phyloP scores from a whole-genome alignment of 2,113 vertebrate species.

The Myotis lucifugus region DNA sequence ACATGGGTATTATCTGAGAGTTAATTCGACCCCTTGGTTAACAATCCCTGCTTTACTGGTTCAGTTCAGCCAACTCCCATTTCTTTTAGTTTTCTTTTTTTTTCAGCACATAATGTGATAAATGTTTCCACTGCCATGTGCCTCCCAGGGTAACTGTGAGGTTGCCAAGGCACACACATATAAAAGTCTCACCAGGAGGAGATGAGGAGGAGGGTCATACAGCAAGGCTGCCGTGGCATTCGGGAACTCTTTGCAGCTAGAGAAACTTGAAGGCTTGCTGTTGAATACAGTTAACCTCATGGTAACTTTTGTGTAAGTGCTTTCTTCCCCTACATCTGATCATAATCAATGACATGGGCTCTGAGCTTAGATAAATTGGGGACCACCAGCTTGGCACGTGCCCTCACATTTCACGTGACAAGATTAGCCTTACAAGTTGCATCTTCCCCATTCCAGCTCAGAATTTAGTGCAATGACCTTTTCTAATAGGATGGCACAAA shows the following conservation, averaged over 20 bases:
- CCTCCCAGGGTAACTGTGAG: conserved; percentile 62
- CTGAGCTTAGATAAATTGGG: neutral
- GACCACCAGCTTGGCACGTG: neutral
- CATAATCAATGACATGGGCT: neutral
- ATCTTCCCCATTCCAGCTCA: conserved; percentile 21
- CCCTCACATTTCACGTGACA: neutral
- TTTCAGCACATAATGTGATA: conserved; percentile 62
- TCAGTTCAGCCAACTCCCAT: conserved; percentile 38
- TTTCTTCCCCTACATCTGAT: neutral
- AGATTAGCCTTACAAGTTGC: conserved; percentile 34
- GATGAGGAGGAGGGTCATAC: conserved; percentile 9
- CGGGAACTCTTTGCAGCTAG: conserved; percentile 11
- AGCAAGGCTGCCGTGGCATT: conserved; percentile 33
- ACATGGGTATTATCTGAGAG: conserved; percentile 44
- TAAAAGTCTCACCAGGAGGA: conserved; percentile 64
- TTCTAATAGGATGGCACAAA: conserved; percentile 58
- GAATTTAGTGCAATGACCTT: conserved; percentile 67
- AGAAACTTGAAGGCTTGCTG: conserved; percentile 25
- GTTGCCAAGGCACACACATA: conserved; percentile 72
- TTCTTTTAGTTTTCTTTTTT: conserved; percentile 39
- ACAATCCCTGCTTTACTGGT: conserved; percentile 37
- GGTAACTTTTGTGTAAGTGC: neutral
- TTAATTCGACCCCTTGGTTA: conserved; percentile 45
- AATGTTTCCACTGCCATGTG: conserved; percentile 49
- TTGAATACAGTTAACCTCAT: conserved; percentile 4